Conservation (phyloP, 92 coral and sea anemone species). For the Palythoa grandis region DNA sequence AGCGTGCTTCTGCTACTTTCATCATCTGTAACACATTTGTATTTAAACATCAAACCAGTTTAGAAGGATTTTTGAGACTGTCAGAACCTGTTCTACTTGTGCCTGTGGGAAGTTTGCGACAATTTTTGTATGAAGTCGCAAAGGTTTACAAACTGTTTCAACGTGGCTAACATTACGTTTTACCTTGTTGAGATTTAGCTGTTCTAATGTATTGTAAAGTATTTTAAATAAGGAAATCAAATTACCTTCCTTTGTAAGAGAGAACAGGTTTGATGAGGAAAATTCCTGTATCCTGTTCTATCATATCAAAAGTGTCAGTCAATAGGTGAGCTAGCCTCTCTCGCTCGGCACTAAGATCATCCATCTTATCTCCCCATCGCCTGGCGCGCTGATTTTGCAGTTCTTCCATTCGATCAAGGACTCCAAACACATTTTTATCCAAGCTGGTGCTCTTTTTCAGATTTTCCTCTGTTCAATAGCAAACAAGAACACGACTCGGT, state of each 20-base stretch:
- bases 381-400: conserved; percentile 83
- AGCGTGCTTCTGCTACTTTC: neutral
- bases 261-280: conserved; percentile 96
- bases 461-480: conserved; percentile 64
- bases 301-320: conserved; percentile 80
- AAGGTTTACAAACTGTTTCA: neutral
- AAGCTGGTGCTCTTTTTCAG: conserved; percentile 62
- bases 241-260: conserved; percentile 83
- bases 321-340: conserved; percentile 74
- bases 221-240: neutral
- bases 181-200: too few relatives aligned
- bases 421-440: conserved; percentile 68
- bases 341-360: conserved; percentile 66
- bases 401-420: conserved; percentile 85
- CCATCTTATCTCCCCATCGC: conserved; percentile 95
- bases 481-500: neutral
- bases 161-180: too few relatives aligned
- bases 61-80: neutral
- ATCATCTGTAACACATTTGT: too few relatives aligned
- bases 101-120: too few relatives aligned
- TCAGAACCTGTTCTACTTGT: too few relatives aligned
- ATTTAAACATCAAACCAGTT: neutral
- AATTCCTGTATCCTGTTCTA: conserved; percentile 91
- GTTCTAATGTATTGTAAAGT: neutral
- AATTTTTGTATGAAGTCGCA: too few relatives aligned